phyloP scores from a whole-genome alignment of 2,888 invertebrate species.

The Byasa hedistus region DNA sequence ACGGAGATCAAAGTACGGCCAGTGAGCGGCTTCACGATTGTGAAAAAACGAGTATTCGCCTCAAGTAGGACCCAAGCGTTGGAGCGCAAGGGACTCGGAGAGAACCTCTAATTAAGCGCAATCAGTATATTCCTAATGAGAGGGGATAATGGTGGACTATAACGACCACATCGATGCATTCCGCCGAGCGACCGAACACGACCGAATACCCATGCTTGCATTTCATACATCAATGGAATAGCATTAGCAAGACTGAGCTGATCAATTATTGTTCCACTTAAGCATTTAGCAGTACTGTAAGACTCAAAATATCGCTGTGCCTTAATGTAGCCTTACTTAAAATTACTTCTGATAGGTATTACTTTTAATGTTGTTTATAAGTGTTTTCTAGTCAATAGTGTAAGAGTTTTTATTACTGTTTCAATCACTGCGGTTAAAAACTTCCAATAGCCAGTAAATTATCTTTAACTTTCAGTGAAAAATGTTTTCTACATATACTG shows the following conservation, averaged over 20 bases:
- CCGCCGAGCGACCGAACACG: slow-evolving; percentile 61
- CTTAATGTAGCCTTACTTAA: slow-evolving; percentile 64
- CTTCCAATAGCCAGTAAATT: slow-evolving; percentile 14
- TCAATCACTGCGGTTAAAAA: slow-evolving; percentile 16
- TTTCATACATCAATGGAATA: slow-evolving; percentile 68
- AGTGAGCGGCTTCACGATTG: slow-evolving; percentile 73
- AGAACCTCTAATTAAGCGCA: slow-evolving; percentile 78
- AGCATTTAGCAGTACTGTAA: slow-evolving; percentile 68
- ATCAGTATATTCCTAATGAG: slow-evolving; percentile 80
- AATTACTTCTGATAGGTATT: slow-evolving; percentile 57
- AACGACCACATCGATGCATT: slow-evolving; percentile 77
- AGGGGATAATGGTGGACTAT: slow-evolving; percentile 76
- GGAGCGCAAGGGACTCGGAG: slow-evolving; percentile 68
- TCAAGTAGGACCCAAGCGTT: slow-evolving; percentile 61
- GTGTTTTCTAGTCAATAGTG: slow-evolving; percentile 76
- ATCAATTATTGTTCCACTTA: slow-evolving; percentile 66
- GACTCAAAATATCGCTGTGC: slow-evolving; percentile 71
- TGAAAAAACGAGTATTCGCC: slow-evolving; percentile 74
- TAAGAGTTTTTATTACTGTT: slow-evolving; percentile 51
- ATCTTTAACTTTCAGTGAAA: slow-evolving; percentile 13
- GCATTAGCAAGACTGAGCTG: slow-evolving; percentile 70
- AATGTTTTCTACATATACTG: slow-evolving; percentile 1
- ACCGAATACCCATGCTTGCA: slow-evolving; percentile 64
- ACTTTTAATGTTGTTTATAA: slow-evolving; percentile 51
- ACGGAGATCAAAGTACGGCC: slow-evolving; percentile 75